Base-by-base conservation (phyloP, 2,888 invertebrate genomes). In the Andrena chrysosceles region DNA sequence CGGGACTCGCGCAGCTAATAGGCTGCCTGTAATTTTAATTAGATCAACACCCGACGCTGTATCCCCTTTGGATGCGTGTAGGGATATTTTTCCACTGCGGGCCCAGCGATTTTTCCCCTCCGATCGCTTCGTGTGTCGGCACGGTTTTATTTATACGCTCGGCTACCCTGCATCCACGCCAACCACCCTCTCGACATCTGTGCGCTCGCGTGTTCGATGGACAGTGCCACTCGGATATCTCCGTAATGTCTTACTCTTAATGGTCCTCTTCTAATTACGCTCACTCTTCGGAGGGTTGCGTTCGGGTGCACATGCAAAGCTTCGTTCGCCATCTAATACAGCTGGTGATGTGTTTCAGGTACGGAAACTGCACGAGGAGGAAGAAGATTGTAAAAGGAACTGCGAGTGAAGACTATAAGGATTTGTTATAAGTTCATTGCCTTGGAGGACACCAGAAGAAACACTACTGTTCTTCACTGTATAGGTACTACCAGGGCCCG, bases 21-120 rank as follows among this genome's bases (percentile, higher is more conserved):
- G 86, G 80, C 83, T 81, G 82, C 77, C 80, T 80, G 86, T 86
- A 86, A 86, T 86, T 86, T 86, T 86, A 86, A 86, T 86, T 86
- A 86, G 86, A 86, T 86, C 86, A 85, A 86, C 86, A 86, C 86
- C 86, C 86, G 86, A 79, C 82, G 83, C 73, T 75, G 66, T 72
- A 77, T 75, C 77, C 73, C 82, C 62, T 74, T 77, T 70, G 81
- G 77, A 66, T 70, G 33, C 84, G 84, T 82, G 82, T 74, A 42
- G 49, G 35, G 8, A 7, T 66, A 71, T 84, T 82, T 81, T 81
- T 31, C 26, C 20, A 16, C 52, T 7, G 7, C 0, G 10, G 31
- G 16, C 6, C n/a, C 13, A 7, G 4, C 10, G 10, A 54, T 64
- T 69, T 59, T 73, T 68, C 49, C 29, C 2, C 29, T 0, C 8